Conservation (phyloP, 2,888 invertebrate species). For the Drosophila sordidula region DNA sequence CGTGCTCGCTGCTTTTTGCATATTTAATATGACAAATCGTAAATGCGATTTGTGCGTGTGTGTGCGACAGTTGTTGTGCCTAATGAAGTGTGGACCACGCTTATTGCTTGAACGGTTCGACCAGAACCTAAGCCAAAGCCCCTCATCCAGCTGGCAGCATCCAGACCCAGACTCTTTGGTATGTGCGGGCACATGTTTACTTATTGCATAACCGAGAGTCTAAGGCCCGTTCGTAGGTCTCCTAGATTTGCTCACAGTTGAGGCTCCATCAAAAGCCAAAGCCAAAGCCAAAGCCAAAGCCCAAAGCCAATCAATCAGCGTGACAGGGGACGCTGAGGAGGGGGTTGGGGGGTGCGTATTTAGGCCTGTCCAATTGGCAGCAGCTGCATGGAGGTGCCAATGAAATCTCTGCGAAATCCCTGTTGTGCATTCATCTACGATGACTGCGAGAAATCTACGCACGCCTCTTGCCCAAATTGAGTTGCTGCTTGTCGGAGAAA, state of each 20-base stretch:
- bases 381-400: constrained; percentile 13
- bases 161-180: neutral
- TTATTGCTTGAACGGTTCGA: constrained; percentile 55
- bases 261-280: constrained; percentile 36
- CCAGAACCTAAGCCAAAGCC: constrained; percentile 2
- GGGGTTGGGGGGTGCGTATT: neutral
- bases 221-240: constrained; percentile 8
- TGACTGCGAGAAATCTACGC: constrained; percentile 25
- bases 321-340: neutral
- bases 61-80: constrained; percentile 47
- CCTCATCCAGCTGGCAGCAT: neutral
- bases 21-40: constrained; percentile 61
- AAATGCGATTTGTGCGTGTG: constrained; percentile 41
- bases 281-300: constrained; percentile 32
- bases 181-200: constrained; percentile 27
- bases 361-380: neutral
- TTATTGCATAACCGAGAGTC: constrained; percentile 53
- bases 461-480: constrained; percentile 11
- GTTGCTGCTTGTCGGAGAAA: constrained; percentile 1
- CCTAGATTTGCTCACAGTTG: constrained; percentile 6
- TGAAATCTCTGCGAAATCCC: constrained; percentile 9
- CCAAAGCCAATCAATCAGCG: constrained; percentile 51
- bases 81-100: constrained; percentile 63
- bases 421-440: constrained; percentile 37
- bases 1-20: constrained; percentile 39